Percentiles rank a stretch among this genome's conserved stretches.
phyloP scores from a whole-genome alignment of 1,140 invertebrate species.

The Trichoplusia ni region DNA sequence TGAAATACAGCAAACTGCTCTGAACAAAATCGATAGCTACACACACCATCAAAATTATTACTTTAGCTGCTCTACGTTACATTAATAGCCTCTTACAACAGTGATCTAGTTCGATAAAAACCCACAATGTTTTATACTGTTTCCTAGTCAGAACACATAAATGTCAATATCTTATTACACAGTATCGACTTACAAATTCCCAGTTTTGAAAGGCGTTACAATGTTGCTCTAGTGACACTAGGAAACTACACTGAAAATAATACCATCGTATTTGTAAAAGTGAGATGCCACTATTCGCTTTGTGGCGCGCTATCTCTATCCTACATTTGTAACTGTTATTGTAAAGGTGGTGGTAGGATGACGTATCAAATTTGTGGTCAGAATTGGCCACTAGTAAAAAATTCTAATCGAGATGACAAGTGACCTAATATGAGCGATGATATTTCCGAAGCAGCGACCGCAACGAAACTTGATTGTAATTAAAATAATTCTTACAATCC shows the following conservation, averaged over 20 bases:
- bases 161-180: conserved; percentile 49
- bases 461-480: conserved; percentile 46
- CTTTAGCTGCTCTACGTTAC: too few relatives aligned
- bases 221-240: conserved; percentile 50
- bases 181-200: conserved; percentile 33
- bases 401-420: conserved; percentile 15
- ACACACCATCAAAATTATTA: too few relatives aligned
- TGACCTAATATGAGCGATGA: conserved; percentile 23
- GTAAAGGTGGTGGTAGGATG: too few relatives aligned
- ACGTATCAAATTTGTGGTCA: conserved; percentile 55
- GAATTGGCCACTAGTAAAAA: conserved; percentile 23
- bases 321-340: too few relatives aligned
- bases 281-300: too few relatives aligned
- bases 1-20: too few relatives aligned
- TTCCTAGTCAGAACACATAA: conserved; percentile 8
- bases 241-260: too few relatives aligned
- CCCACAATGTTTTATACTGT: background rate
- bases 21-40: too few relatives aligned
- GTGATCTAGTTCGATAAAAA: too few relatives aligned
- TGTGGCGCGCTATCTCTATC: too few relatives aligned
- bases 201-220: conserved; percentile 51
- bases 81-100: too few relatives aligned
- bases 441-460: conserved; percentile 32
- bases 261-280: too few relatives aligned
- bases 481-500: conserved; percentile 39